Evolutionary conservation across 2,113 vertebrate genomes (phyloP).

Genomic region (Nipponia nippon): DNA sequence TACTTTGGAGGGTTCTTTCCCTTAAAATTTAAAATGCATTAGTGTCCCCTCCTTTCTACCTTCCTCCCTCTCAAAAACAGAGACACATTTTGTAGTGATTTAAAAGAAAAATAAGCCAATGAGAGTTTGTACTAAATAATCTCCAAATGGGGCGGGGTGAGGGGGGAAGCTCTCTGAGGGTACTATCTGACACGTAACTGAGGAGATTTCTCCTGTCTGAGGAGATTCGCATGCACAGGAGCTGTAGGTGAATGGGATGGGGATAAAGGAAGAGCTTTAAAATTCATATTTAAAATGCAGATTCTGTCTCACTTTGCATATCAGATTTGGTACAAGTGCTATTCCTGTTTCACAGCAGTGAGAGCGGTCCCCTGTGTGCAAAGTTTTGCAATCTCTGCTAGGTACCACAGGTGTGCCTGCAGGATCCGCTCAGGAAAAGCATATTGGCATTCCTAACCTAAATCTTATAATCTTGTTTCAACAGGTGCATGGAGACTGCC

Average conservation of each 20-base stretch:
- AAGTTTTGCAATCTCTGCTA: neutral
- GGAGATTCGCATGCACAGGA: neutral
- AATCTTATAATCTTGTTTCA: neutral
- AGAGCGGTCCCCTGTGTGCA: accelerated
- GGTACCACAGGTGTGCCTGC: neutral
- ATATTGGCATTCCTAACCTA: neutral
- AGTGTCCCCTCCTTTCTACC: accelerated
- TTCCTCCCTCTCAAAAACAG: neutral
- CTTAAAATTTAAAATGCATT: neutral
- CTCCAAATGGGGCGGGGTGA: neutral
- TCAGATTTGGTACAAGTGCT: neutral
- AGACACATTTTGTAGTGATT: neutral
- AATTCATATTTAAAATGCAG: neutral
- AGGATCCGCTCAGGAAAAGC: neutral
- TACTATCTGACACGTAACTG: neutral
- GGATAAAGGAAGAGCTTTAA: neutral
- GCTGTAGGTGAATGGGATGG: neutral
- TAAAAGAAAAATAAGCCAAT: neutral
- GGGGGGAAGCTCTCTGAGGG: no score
- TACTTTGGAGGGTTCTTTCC: neutral
- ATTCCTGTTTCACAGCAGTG: neutral
- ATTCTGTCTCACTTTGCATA: neutral
- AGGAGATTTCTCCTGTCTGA: neutral
- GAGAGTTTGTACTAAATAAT: neutral
- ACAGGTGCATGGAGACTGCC: neutral